Evolutionary conservation across 1,140 invertebrate genomes (phyloP).

Genomic region (Caenorhabditis brenneri): DNA sequence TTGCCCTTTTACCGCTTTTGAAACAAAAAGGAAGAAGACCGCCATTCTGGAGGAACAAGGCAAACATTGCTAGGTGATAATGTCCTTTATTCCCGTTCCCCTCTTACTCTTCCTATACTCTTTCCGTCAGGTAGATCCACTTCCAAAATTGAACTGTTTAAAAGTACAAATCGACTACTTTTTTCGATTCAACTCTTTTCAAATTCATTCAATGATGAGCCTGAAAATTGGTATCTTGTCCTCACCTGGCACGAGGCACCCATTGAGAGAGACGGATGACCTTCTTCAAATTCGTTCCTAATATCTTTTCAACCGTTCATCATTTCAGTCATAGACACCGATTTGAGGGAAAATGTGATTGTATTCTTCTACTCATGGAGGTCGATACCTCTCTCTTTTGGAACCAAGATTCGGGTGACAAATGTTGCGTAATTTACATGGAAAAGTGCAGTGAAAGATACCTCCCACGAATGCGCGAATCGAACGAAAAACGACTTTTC

Average conservation of each 20-base stretch:
- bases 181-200: background rate
- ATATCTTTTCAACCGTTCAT: conserved; percentile 15
- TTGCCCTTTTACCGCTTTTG: background rate
- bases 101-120: background rate
- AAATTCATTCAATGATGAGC: background rate
- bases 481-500: background rate
- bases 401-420: conserved; percentile 4
- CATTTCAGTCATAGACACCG: conserved; percentile 16
- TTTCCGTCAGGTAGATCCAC: background rate
- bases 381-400: too few relatives aligned
- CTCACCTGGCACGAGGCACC: background rate
- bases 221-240: background rate
- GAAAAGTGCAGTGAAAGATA: conserved; percentile 13
- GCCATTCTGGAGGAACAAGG: background rate
- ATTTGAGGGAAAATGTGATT: background rate
- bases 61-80: conserved; percentile 5
- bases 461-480: conserved; percentile 27
- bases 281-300: background rate
- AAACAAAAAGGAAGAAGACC: background rate
- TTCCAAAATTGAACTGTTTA: background rate
- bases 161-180: background rate
- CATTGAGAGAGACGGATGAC: background rate
- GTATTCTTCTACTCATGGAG: background rate
- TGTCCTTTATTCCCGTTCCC: too few relatives aligned
- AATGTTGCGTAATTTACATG: conserved; percentile 41